These are phyloP conservation scores for Platorchestia sp. DNA, from an alignment of 1,140 invertebrate genomes.

Conservation along the genomic window DNA sequence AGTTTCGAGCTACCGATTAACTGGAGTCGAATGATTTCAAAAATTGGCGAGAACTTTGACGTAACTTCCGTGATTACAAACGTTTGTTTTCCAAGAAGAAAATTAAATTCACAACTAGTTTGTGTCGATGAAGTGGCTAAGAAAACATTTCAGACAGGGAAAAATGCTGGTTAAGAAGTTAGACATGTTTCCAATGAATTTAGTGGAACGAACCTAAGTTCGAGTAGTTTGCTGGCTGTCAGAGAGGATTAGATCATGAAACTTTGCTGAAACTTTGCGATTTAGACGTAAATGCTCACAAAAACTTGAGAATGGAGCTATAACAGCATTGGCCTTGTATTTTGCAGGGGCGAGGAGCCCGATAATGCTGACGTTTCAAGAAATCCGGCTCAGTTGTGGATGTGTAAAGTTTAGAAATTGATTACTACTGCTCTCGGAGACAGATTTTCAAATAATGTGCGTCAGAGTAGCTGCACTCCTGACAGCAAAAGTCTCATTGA, in stretches of 20 bases:
- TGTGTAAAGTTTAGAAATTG: too few species aligned
- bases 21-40: background rate
- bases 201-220: background rate
- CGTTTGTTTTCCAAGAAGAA: background rate
- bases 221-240: background rate
- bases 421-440: too few species aligned
- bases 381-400: too few species aligned
- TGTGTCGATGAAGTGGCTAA: background rate
- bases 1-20: background rate
- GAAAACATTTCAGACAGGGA: background rate
- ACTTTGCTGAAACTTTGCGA: background rate
- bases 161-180: background rate
- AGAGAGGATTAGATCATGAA: background rate
- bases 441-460: too few species aligned
- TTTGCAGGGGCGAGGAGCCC: too few species aligned
- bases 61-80: background rate
- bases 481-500: too few species aligned
- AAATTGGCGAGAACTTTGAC: background rate
- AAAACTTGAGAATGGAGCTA: background rate
- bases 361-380: too few species aligned
- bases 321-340: too few species aligned
- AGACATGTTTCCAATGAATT: background rate
- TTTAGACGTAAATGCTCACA: background rate
- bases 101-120: background rate
- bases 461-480: too few species aligned